Base-by-base conservation (phyloP, 2,113 vertebrate genomes). In the Drymodes brunneopygia region DNA sequence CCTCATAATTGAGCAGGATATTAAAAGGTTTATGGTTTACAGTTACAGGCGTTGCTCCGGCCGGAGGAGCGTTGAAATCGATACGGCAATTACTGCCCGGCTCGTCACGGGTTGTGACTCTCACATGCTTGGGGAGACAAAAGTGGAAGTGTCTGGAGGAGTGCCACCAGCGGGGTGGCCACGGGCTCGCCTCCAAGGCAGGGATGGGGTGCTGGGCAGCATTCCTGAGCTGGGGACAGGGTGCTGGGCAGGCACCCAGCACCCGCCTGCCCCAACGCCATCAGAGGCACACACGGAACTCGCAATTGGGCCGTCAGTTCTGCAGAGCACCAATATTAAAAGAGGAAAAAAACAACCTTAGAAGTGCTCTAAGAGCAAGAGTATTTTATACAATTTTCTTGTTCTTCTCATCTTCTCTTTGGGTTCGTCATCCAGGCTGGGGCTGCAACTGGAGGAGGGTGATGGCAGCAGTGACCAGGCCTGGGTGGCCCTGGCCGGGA, bases 91-190 rank as follows among this genome's bases (percentile, higher is more conserved):
- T 89, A 86, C 69, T 58, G 67, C 94, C 4, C 8, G 40, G 79
- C 85, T 48, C 20, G 35, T 91, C 86, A 57, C 31, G 78, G 93
- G 71, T 44, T 83, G 77, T 40, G 93, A 38, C 86, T 92, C 62
- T 93, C 79, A 47, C 79, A 27, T 90, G 95, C 86, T 79, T 73
- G 15, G 13, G 33, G 95, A 85, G 96, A 67, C 96, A 86, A 16
- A 73, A 84, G 91, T 88, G 95, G 95, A 53, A 62, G 70, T 71
- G 28, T 23, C 78, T 93, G 97, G 97, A 94, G 75, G 16, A 58
- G 48, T 54, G 94, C 88, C 94, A 88, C 81, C 65, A 27, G 91
- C 28, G 1, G 28, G 97, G 85, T 50, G 83, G 91, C 72, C 13
- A 8, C 4, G 25, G 80, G 86, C 93, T 86, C 14, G 36, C 20